Evolutionary conservation across 2,888 invertebrate species (phyloP), one percentile per base, ranked within the genome.

Genomic region (Drosophila kokeensis): DNA sequence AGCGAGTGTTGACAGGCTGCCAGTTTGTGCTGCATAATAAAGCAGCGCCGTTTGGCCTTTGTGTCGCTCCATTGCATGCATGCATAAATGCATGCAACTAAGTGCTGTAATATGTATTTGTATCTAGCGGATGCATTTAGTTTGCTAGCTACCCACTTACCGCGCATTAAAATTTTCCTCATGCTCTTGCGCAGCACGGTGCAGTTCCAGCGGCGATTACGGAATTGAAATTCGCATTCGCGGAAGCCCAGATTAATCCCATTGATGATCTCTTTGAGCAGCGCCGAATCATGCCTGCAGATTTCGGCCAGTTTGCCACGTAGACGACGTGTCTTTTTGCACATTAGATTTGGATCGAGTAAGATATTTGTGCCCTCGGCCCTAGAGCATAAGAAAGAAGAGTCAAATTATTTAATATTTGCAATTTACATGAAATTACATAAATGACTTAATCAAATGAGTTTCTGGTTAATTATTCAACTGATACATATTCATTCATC

Each of bases 191-290:
- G 95, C 75, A 96, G 95, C 1, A 97, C 96, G 65, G 97, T 97
- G 92, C 98, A 98, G 93, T 98, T 98, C 98, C 98, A 98, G 92
- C 96, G 94, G 73, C 97, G 95, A 92, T 96, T 95, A 69, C 96
- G 94, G 93, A 98, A 98, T 94, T 98, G 98, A 93, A 96, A 95
- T 82, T 97, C 97, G 92, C 98, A 98, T 95, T 98, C 97, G 78
- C 95, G 95, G 83, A 97, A 97, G 32, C 97, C 97, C 74, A 97
- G 94, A 84, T 96, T 95, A 71, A 98, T 97, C 29, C 98, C 98
- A 89, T 95, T 95, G 66, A 96, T 95, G 91, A 98, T 97, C 93
- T 97, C 97, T 91, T 96, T 95, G 79, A 98, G 94, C 60, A 98
- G 94, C 78, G 95, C 95, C 58, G 96, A 95, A 93, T 98, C 97